A percentile compares a stretch with the other conserved stretches of the same genome.
phyloP scores from a whole-genome alignment of 2,888 invertebrate species.

The Steinernema carpocapsae region DNA sequence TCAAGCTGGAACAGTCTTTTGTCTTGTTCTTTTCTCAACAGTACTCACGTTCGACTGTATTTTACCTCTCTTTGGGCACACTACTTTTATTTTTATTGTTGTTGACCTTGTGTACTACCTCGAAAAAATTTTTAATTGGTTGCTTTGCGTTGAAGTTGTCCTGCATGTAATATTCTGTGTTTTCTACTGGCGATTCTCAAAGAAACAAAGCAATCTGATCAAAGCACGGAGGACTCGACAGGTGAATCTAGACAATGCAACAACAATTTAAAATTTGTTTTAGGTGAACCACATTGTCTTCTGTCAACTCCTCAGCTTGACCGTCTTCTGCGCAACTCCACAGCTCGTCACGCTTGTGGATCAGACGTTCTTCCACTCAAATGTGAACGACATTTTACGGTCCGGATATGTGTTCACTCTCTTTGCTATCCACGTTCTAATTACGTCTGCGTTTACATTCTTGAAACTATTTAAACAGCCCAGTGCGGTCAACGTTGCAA shows the following conservation, averaged over 20 bases:
- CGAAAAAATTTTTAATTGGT: neutral
- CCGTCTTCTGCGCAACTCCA: neutral
- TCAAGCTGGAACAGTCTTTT: too few relatives aligned
- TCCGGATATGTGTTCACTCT: neutral
- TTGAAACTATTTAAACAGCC: neutral
- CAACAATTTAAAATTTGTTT: neutral
- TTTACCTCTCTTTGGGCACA: too few relatives aligned
- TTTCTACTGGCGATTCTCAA: neutral
- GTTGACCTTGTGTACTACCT: too few relatives aligned
- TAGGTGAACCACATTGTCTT: neutral
- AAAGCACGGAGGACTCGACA: too few relatives aligned
- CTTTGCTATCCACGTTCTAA: neutral
- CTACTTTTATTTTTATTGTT: too few relatives aligned
- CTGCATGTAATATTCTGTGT: neutral
- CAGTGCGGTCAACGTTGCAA: too few relatives aligned
- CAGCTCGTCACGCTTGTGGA: neutral
- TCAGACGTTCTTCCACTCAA: neutral
- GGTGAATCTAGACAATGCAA: too few relatives aligned
- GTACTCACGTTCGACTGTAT: too few relatives aligned
- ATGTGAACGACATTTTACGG: neutral
- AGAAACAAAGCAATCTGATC: neutral
- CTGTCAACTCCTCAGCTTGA: neutral
- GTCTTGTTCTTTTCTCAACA: too few relatives aligned
- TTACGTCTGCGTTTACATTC: neutral
- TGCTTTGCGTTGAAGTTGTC: neutral